Evolutionary conservation across 2,888 invertebrate genomes (phyloP), one percentile per base, ranked within the genome.

Genomic region (Rosalia funebris): DNA sequence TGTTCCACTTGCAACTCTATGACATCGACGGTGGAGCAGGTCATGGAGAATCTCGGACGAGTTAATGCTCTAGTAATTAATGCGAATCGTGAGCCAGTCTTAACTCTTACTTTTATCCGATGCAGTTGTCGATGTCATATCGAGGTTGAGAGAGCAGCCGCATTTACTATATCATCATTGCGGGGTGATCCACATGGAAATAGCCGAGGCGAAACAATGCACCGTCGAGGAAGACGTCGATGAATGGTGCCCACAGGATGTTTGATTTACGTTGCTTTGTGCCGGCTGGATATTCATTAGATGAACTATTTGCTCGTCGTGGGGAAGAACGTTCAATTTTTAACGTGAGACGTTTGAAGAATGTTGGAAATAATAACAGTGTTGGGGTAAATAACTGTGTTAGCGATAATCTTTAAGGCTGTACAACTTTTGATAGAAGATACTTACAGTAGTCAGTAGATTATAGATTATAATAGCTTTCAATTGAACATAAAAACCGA

Each of bases 51-150:
- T 48, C 19, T 36, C 36, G 48, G 37, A 48, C 48, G 12, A 48
- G 19, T 48, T 48, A 36, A 36, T 48, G 48, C 48, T 48, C 48
- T 19, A 17, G 36, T 48, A 48, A 48, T 48, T 48, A 48, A 48
- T 48, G 36, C 19, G 36, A 37, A 48, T 48, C 48, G 48, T 48
- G 48, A 48, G 17, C 17, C 16, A 31, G 34, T 14, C 9, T 47
- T 36, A n/a, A 48, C 48, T 48, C 48, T 48, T 48, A 48, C 48
- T 48, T 48, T 48, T 48, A 48, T 36, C 20, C 36, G 36, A 36
- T 17, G 32, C n/a, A 36, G 48, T 19, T 36, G 48, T 48, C 48
- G 36, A 37, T 37, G 48, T 36, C 48, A 48, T 36, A 36, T 12
- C 20, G 17, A 48, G 48, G 48, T 37, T 36, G 34, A 44, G 16